Evolutionary conservation across 2,888 invertebrate species (phyloP), one percentile per base, ranked within the genome.

Genomic region (Mesorhabditis spiculigera): DNA sequence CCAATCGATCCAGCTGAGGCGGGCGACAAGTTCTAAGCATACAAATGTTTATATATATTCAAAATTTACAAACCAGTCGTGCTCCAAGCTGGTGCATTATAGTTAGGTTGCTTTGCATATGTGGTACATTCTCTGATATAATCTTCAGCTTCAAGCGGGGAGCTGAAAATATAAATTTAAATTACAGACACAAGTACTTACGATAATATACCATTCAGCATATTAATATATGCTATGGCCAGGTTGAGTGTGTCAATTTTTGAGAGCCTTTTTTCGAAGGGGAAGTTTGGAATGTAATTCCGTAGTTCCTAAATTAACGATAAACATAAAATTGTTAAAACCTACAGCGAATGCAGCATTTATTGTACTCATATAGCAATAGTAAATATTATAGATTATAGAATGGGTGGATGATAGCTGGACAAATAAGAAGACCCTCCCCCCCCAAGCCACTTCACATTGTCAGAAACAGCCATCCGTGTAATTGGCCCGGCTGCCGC

Each of bases 1-100:
- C 97, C 97, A 98, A 86, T 96, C 95, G 82, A 98, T 96, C 97
- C 97, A 98, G 0, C 95, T 95, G 44, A 98, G 89, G 70, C 97
- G 90, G 0, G 97, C 96, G 1, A 96, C 95, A 78, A 98, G 89
- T 90, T 97, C 97, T 97, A 88, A 3, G 86, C 58, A 45, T 13
- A 44, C n/a, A n/a, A 61, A 58, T 61, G 5, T 5, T 43, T 62
- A 65, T 13, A 58, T 45, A 6, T 50, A 50, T 45, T 66, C 10
- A 13, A 63, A n/a, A 67, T 10, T 45, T 6, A 43, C 13, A 5
- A 44, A 85, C 84, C 84, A 70, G 83, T 85, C 5, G 85, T 85
- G 43, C 84, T 80, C 85, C 85, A 85, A 5, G 78, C 65, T 4
- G 83, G 82, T n/a, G 80, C 81, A 63, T 74, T 73, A 5, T 67